These are phyloP conservation scores for Branchipolynoe longqiensis DNA, from an alignment of 2,888 invertebrate genomes.

Conservation along the genomic window DNA sequence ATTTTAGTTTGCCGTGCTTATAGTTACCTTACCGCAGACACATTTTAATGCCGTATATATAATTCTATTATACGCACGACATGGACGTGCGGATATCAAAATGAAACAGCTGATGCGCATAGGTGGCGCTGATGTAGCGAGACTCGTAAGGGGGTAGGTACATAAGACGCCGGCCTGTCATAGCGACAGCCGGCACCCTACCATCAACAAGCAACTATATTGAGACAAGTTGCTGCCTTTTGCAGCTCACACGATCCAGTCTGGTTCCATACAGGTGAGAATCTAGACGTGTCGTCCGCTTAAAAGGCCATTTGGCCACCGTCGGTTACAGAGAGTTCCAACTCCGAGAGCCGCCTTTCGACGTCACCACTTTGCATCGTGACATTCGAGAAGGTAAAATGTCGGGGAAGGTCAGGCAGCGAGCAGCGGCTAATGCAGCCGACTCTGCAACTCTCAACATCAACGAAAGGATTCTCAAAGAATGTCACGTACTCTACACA, in stretches of 20 bases:
- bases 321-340: constrained; percentile 21
- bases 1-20: too few species aligned
- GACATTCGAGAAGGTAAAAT: constrained; percentile 70
- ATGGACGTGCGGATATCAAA: too few species aligned
- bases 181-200: constrained; percentile 21
- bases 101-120: constrained; percentile 78
- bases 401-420: constrained; percentile 81
- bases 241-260: neutral
- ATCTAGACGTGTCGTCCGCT: neutral
- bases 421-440: constrained; percentile 80
- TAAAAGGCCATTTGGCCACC: neutral
- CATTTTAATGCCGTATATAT: too few species aligned
- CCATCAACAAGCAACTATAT: neutral
- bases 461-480: constrained; percentile 84
- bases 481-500: constrained; percentile 83
- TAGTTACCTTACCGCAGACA: too few species aligned
- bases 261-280: neutral
- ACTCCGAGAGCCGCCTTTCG: constrained; percentile 22
- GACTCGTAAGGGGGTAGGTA: constrained; percentile 36
- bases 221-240: neutral
- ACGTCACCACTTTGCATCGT: constrained; percentile 56
- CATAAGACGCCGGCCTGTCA: constrained; percentile 7
- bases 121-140: constrained; percentile 71
- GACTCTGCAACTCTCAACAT: constrained; percentile 81
- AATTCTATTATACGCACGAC: too few species aligned